Base-by-base conservation (phyloP, 2,888 invertebrate species). In the Priapulus caudatus region DNA sequence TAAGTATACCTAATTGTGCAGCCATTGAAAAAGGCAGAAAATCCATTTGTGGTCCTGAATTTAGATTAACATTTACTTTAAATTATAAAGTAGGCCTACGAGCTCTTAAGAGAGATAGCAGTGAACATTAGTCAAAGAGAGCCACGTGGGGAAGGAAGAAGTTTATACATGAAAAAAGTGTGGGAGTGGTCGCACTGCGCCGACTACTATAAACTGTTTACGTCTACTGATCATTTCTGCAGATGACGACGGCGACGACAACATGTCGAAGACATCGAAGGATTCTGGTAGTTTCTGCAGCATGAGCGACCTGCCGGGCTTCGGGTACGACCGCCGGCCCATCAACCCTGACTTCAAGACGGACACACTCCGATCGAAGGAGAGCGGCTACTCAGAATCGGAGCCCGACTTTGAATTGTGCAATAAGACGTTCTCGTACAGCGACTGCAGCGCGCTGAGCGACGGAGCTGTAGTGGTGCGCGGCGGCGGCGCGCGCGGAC, bases 271-370 rank as follows among this genome's bases (percentile, higher is more conserved):
- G n/a, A 10, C 33, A 10, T 33, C 33, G 33, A 33, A 33, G n/a
- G 33, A 33, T 33, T 33, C 33, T 10, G 33, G 33, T n/a, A 33
- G 33, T 33, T 33, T 33, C n/a, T 33, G 33, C 33, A 33, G 33
- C 33, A 33, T 33, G 33, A 33, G 10, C n/a, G 33, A 33, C 33
- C n/a, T 33, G n/a, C 33, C 33, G 33, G 33, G 33, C 10, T 33
- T 10, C n/a, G 33, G 33, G 10, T 33, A 33, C n/a, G 33, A 33
- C n/a, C 33, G 33, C 10, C 33, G 33, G n/a, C 33, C 33, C 10
- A 33, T 33, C 10, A 33, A 33, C 10, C 33, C 33, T 10, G 33
- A 33, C n/a, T 33, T 33, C 33, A 33, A n/a, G 10, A 33, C 33
- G 33, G 33, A 33, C 33, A 33, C 33, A 10, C 33, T 33, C 33